Evolutionary conservation across 2,113 vertebrate species (phyloP).

Genomic region (Seriola quinqueradiata): DNA sequence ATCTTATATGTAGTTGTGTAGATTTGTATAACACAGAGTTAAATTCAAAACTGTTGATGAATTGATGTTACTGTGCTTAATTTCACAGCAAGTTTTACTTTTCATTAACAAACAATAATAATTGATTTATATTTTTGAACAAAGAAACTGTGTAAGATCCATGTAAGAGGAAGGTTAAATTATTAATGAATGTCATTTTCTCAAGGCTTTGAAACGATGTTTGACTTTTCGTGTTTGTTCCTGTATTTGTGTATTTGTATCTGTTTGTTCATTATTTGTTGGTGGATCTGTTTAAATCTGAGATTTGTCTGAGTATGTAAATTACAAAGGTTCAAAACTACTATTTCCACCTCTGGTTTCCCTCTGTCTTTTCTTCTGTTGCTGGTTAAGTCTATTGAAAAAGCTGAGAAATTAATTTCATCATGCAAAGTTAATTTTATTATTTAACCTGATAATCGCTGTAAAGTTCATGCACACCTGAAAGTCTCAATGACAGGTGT

Average conservation of each 20-base stretch:
- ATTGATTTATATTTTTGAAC: too few relatives aligned
- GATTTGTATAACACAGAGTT: too few relatives aligned
- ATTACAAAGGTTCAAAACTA: not conserved
- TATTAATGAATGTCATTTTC: not conserved
- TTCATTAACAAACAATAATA: not conserved
- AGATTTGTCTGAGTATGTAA: not conserved
- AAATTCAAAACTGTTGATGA: too few relatives aligned
- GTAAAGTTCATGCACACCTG: too few relatives aligned
- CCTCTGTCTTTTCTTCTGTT: not conserved
- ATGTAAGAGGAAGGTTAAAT: not conserved
- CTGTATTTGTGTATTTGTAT: slow-evolving; percentile 2
- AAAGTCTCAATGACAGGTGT: too few relatives aligned
- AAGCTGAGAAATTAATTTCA: not conserved
- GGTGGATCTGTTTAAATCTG: slow-evolving; percentile 1
- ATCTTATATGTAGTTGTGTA: too few relatives aligned
- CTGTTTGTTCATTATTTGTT: slow-evolving; percentile 5
- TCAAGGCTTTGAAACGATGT: slow-evolving; percentile 11
- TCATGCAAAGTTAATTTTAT: too few relatives aligned
- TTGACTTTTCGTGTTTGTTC: slow-evolving; percentile 1
- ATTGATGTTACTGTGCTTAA: too few relatives aligned
- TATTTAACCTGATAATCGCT: too few relatives aligned
- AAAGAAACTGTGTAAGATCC: not conserved
- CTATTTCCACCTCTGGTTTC: not conserved
- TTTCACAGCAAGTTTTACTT: too few relatives aligned
- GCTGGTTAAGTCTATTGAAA: not conserved